Conservation (phyloP, 2,888 invertebrate genomes). For the Macaria notata region DNA sequence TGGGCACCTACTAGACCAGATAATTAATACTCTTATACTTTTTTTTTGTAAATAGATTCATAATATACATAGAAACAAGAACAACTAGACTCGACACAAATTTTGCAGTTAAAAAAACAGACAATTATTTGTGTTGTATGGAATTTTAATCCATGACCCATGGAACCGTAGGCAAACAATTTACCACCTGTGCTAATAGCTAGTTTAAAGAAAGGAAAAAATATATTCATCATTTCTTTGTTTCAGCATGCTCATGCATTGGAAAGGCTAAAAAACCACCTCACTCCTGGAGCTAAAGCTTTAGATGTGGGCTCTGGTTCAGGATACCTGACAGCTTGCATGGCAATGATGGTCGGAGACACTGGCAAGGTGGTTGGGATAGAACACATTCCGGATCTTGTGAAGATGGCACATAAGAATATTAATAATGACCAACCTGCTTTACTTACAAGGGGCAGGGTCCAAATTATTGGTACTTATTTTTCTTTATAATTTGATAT, state of each 20-base stretch:
- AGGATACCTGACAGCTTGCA: slow-evolving; percentile 95
- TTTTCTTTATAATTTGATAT: not conserved
- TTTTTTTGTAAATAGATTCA: too few relatives aligned
- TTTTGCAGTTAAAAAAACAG: too few relatives aligned
- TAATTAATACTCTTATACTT: too few relatives aligned
- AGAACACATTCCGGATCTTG: slow-evolving; percentile 94
- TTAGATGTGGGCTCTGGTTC: slow-evolving; percentile 97
- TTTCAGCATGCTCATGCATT: slow-evolving; percentile 94
- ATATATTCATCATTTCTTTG: too few relatives aligned
- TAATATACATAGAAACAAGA: too few relatives aligned
- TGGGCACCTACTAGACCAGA: too few relatives aligned
- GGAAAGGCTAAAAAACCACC: slow-evolving; percentile 90
- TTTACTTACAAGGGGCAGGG: slow-evolving; percentile 85
- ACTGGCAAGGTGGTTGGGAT: slow-evolving; percentile 89
- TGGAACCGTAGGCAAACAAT: too few relatives aligned
- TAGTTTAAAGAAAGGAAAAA: too few relatives aligned
- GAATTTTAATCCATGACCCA: too few relatives aligned
- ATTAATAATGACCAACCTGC: slow-evolving; percentile 87
- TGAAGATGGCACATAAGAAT: slow-evolving; percentile 88
- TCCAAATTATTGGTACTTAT: slow-evolving; percentile 85
- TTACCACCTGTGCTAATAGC: too few relatives aligned
- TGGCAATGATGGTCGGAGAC: slow-evolving; percentile 91
- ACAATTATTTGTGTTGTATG: too few relatives aligned
- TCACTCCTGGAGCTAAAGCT: slow-evolving; percentile 89
- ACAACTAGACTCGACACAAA: too few relatives aligned